phyloP scores from a whole-genome alignment of 1,140 invertebrate genomes.

The Cyclargus thomasi region DNA sequence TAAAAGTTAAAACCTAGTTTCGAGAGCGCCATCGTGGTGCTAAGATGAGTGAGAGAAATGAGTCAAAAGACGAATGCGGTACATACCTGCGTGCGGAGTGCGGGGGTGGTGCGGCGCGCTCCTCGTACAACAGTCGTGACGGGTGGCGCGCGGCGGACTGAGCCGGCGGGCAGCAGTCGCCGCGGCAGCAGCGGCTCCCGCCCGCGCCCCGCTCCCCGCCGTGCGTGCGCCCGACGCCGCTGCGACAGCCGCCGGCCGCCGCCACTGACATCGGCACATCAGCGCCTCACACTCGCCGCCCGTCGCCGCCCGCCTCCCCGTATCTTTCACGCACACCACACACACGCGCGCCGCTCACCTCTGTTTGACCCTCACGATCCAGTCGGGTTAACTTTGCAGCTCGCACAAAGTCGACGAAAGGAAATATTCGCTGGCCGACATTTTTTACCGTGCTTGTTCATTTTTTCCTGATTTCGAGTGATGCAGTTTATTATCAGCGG shows the following conservation, averaged over 20 bases:
- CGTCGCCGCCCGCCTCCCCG: conserved; percentile 33
- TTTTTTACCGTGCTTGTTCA: not conserved
- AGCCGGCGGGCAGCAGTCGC: conserved; percentile 49
- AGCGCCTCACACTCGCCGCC: conserved; percentile 25
- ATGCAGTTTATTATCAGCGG: not conserved
- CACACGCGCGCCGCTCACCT: conserved; percentile 35
- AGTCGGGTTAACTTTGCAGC: not conserved
- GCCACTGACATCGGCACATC: conserved; percentile 45
- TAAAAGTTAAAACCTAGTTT: conserved; percentile 14
- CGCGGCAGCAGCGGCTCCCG: conserved; percentile 57
- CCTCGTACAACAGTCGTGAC: conserved; percentile 54
- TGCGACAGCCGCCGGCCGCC: conserved; percentile 42
- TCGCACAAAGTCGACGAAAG: not conserved
- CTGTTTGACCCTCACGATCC: conserved; percentile 40
- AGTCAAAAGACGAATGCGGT: conserved; percentile 46
- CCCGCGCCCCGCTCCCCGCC: conserved; percentile 51
- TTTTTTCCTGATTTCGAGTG: not conserved
- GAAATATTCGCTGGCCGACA: not conserved
- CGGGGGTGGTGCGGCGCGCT: conserved; percentile 44
- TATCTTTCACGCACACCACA: conserved; percentile 13
- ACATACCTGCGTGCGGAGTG: conserved; percentile 55
- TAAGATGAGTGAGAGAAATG: not conserved
- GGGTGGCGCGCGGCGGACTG: conserved; percentile 65
- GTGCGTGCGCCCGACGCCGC: conserved; percentile 52
- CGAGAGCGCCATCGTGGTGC: conserved; percentile 16